Evolutionary conservation across 2,797 vertebrate genomes (phyloP), one percentile per base, ranked within the genome.

Genomic region (Thalassophryne amazonica): DNA sequence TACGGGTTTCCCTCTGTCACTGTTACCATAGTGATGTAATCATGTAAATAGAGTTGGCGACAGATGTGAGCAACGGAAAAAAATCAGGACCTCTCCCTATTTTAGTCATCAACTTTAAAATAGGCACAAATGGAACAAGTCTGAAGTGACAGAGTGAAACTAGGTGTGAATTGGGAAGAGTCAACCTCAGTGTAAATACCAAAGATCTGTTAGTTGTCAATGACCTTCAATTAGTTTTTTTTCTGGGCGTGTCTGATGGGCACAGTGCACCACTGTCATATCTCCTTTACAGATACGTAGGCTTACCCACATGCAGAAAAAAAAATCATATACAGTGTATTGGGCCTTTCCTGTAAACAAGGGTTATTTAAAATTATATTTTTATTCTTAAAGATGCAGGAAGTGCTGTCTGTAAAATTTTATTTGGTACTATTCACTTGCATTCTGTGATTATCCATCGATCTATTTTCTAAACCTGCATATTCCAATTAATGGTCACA

Each of bases 21-120:
- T 0, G 75, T 90, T 81, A 24, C 89, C 75, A 67, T 60, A 72
- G 86, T 23, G 58, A 85, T 46, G 2, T 14, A 54, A 40, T 49
- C 51, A 51, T 56, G 49, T 69, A 87, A 84, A 84, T 51, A 68
- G 22, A 39, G 35, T 51, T 38, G 23, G 72, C 11, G 60, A 58
- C 56, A 48, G 45, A 43, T 34, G 53, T 60, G 50, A 64, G 40
- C 80, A 76, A 74, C 63, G 49, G 65, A 74, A 72, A 75, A 80
- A 86, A 84, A 81, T 24, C 28, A 67, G 35, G 43, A 67, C 34
- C 82, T 82, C 86, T 81, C 72, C 28, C 27, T 40, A 21, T 58
- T 53, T 80, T 55, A 77, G 60, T 74, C 63, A 81, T 35, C 42
- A 58, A 43, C 61, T 64, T 49, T 41, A 59, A 78, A 84, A 77